A percentile compares a stretch with the other conserved stretches of the same genome.
phyloP scores from a whole-genome alignment of 2,888 invertebrate genomes.

The Eilema caniola region DNA sequence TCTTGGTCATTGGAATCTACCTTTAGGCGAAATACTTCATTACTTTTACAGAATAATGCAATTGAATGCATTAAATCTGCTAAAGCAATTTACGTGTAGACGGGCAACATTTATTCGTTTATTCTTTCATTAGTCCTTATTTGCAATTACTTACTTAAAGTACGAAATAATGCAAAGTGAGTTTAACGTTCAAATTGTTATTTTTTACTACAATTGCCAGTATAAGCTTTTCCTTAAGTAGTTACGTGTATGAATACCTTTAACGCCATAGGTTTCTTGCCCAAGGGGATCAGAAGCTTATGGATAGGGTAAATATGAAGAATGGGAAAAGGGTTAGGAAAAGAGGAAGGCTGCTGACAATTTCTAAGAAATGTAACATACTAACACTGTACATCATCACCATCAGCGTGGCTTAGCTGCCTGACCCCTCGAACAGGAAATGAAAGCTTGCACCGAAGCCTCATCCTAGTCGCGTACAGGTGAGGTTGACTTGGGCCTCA shows the following conservation, averaged over 20 bases:
- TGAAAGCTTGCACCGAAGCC: too few relatives aligned
- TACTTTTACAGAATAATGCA: conserved; percentile 18
- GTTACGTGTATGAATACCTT: not conserved
- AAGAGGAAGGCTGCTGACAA: not conserved
- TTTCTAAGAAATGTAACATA: not conserved
- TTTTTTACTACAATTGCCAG: not conserved
- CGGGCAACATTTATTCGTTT: not conserved
- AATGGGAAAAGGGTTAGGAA: not conserved
- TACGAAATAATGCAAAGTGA: not conserved
- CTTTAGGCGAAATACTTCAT: conserved; percentile 28
- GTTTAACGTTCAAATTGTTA: not conserved
- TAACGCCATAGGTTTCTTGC: not conserved
- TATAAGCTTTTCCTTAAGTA: not conserved
- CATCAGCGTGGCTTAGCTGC: not conserved
- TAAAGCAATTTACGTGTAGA: conserved; percentile 13
- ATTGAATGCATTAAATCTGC: conserved; percentile 7
- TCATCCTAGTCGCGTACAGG: too few relatives aligned
- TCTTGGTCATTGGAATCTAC: conserved; percentile 31
- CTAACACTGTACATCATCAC: not conserved
- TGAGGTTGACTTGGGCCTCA: too few relatives aligned
- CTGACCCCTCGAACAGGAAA: too few relatives aligned
- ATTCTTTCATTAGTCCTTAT: not conserved
- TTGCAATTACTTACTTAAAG: not conserved
- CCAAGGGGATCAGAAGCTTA: too few relatives aligned
- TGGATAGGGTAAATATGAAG: not conserved